A percentile compares a stretch with the other conserved stretches of the same genome.
These are phyloP conservation scores for Cephus nigrinus DNA, from an alignment of 2,888 invertebrate species.

Conservation along the genomic window DNA sequence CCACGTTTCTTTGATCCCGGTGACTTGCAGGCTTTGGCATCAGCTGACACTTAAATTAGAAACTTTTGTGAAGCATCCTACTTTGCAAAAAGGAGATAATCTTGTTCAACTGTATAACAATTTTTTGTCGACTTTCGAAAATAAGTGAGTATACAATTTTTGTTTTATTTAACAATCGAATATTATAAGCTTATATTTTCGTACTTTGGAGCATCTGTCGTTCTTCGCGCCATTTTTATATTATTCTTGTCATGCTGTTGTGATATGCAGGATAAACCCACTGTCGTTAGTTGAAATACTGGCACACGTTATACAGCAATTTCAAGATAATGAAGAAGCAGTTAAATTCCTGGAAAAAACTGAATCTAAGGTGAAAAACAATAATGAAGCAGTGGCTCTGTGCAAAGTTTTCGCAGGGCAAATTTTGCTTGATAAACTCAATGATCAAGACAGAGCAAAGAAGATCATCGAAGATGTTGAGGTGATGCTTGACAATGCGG, in stretches of 20 bases:
- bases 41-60: constrained; percentile 89
- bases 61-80: constrained; percentile 82
- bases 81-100: constrained; percentile 80
- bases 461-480: constrained; percentile 90
- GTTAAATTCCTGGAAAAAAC: constrained; percentile 89
- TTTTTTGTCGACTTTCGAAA: constrained; percentile 94
- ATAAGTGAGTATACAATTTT: constrained; percentile 77
- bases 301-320: constrained; percentile 81
- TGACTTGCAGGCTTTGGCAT: constrained; percentile 89
- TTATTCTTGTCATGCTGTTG: constrained; percentile 25
- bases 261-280: constrained; percentile 85
- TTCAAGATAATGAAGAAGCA: constrained; percentile 83
- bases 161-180: constrained; percentile 4
- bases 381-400: constrained; percentile 87
- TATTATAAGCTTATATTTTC: not conserved
- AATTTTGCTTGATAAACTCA: constrained; percentile 80
- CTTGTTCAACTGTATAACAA: constrained; percentile 89
- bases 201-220: not conserved
- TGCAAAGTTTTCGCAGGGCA: constrained; percentile 89
- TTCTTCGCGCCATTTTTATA: not conserved
- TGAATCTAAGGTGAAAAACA: constrained; percentile 86
- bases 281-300: constrained; percentile 91
- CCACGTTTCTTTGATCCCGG: constrained; percentile 27
- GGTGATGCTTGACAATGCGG: constrained; percentile 85
- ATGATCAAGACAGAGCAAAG: constrained; percentile 83